Base-by-base conservation (phyloP, 1,140 invertebrate species). In the Cyclina sinensis region DNA sequence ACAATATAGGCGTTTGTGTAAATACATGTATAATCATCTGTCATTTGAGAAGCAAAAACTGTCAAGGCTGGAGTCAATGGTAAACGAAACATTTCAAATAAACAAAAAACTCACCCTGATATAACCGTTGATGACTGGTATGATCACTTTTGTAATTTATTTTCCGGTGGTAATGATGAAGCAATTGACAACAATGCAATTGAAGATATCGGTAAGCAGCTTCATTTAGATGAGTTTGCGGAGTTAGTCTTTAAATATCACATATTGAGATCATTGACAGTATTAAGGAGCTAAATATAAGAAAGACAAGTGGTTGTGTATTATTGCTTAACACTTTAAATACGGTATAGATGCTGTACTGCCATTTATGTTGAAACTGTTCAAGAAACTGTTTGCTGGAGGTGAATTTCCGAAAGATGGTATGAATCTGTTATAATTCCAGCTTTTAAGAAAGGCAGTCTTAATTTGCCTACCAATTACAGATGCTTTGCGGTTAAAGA, bases 141-240 rank as follows among this genome's bases (percentile, higher is more conserved):
- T 74, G 21, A 74, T 21, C 70, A 74, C 43, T 74, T 74, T 46
- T 43, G 70, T 43, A 74, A 46, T 9, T n/a, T 74, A 7, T 74
- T 74, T 74, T 7, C 35, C 18, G 3, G 3, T 9, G 70, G 2
- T 11, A 43, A 46, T 30, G 7, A 11, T 16, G 70, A 2, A 5
- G 32, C 1, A 43, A 11, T 11, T 7, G 70, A 37, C 5, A 9
- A 74, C 11, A 11, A 39, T 14, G 11, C 7, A 24, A 5, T 7
- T 5, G 14, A 9, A 3, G 35, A 11, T 7, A 4, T 16, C 3
- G 37, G 24, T 11, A 24, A 37, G 27, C 11, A 65, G 14, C 9
- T 30, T 18, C 39, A 39, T 43, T 21, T 74, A 27, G 70, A 74
- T 46, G 70, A 74, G 4, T 43, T 74, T 21, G 35, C 39, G n/a